Percentiles rank a stretch among this genome's conserved stretches.
phyloP scores from a whole-genome alignment of 2,888 invertebrate species.

The Ophion obscuratus region DNA sequence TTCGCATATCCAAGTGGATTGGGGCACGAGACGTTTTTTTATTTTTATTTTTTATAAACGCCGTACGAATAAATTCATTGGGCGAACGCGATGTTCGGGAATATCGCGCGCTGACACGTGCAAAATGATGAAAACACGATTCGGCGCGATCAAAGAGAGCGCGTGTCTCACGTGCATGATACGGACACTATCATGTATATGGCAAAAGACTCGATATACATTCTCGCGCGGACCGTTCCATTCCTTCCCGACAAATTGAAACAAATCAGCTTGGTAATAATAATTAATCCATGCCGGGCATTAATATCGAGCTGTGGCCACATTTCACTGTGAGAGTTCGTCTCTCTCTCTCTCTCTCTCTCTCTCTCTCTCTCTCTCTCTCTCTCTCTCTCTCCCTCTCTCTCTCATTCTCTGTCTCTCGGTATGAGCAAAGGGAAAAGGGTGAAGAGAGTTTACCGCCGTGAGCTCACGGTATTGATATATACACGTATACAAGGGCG shows the following conservation, averaged over 20 bases:
- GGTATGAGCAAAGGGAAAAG: constrained; percentile 47
- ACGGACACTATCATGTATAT: not conserved
- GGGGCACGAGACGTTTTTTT: too few relatives aligned
- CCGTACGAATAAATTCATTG: constrained; percentile 52
- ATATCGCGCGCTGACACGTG: constrained; percentile 71
- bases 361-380: constrained; percentile 4
- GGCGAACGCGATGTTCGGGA: constrained; percentile 51
- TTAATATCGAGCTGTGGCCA: constrained; percentile 78
- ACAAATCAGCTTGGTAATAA: constrained; percentile 82
- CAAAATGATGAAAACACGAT: constrained; percentile 78
- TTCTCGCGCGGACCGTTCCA: constrained; percentile 19
- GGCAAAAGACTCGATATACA: constrained; percentile 29
- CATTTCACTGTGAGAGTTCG: constrained; percentile 71
- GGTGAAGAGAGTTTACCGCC: constrained; percentile 48
- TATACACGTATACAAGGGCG: constrained; percentile 64
- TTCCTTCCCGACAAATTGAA: constrained; percentile 78
- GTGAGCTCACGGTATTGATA: constrained; percentile 52
- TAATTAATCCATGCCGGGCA: constrained; percentile 81
- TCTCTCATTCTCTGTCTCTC: constrained; percentile 32
- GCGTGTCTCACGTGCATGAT: constrained; percentile 18
- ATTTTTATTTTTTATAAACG: constrained; percentile 40
- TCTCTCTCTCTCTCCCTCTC: not conserved
- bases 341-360: constrained; percentile 56
- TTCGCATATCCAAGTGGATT: too few relatives aligned
- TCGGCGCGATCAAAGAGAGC: constrained; percentile 81